Base-by-base conservation (phyloP, 2,888 invertebrate genomes). In the Hypomecis atomaria region DNA sequence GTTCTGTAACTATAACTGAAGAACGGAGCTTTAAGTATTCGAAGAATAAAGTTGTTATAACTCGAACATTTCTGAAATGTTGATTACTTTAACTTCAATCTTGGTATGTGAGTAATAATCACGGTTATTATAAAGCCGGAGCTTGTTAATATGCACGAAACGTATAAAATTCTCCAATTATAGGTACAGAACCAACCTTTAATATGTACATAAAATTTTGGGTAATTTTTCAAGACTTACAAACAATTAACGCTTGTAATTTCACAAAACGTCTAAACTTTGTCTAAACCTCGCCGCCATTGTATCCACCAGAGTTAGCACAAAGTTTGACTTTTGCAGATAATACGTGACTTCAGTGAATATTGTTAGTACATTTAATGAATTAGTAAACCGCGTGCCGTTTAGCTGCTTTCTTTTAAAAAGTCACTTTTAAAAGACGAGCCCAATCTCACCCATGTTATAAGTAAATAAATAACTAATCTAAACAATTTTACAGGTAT, bases 401-500 rank as follows among this genome's bases (percentile, higher is more conserved):
- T 37, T 36, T 66, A 68, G 88, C 92, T 89, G 59, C 87, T 75
- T 77, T 83, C 90, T 86, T 87, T 91, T 86, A 91, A 92, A 92
- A 90, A 69, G 70, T 81, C 67, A 78, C 78, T 89, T 91, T 92
- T 89, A 90, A 91, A 89, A 89, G 90, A 87, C 76, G 90, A 92
- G 92, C 90, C 75, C 77, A 59, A 75, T 73, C 75, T 73, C 78
- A 49, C 64, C 81, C 81, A 84, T 75, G 76, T 83, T 83, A 79
- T 84, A 88, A 48, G 48, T 48, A 48, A 92, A 92, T 92, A 92
- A 92, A 91, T 92, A 83, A 87, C 87, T 91, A 91, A 83, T 62
- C 88, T 90, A 89, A 88, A 88, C 85, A 86, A 88, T 87, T 90
- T 87, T 90, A 92, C 89, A 91, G 75, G 85, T 90, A 89, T 86